Percentiles rank a stretch among this genome's conserved stretches.
Evolutionary conservation across 2,888 invertebrate genomes (phyloP).

Genomic region (Cyclophora punctaria): DNA sequence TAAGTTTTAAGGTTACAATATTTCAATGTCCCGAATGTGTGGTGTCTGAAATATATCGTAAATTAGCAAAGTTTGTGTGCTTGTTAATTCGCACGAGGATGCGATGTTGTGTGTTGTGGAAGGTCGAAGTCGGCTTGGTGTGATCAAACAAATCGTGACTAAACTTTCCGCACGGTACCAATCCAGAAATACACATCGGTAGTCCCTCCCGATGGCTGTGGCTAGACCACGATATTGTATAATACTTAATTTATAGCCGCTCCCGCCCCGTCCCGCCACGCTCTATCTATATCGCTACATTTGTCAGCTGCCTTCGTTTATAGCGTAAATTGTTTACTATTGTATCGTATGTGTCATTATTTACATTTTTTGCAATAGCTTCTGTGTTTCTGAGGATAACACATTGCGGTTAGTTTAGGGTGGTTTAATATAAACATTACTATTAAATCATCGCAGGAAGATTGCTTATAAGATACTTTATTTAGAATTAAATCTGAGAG

Average conservation of each 20-base stretch:
- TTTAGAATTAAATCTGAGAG: too few relatives aligned
- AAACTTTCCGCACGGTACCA: conserved; percentile 72
- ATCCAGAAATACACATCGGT: conserved; percentile 65
- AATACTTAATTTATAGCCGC: conserved; percentile 26
- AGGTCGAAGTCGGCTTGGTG: conserved; percentile 51
- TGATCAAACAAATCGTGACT: conserved; percentile 55
- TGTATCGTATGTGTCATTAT: too few relatives aligned
- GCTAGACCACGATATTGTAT: conserved; percentile 16
- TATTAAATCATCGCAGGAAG: too few relatives aligned
- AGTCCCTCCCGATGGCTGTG: conserved; percentile 38
- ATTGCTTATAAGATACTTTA: too few relatives aligned
- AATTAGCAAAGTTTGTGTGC: conserved; percentile 14
- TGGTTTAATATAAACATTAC: too few relatives aligned
- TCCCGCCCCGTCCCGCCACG: conserved; percentile 22
- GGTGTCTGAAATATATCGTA: conserved; percentile 16
- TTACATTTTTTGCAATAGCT: too few relatives aligned
- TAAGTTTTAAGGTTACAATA: conserved; percentile 34
- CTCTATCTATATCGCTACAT: background rate
- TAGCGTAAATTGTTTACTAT: too few relatives aligned
- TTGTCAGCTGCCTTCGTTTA: too few relatives aligned
- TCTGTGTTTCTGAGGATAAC: too few relatives aligned
- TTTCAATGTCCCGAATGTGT: conserved; percentile 13
- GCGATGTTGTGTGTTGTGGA: conserved; percentile 41
- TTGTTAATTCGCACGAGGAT: conserved; percentile 21
- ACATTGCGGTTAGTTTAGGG: too few relatives aligned